A percentile compares a stretch with the other conserved stretches of the same genome.
Evolutionary conservation across 2,888 invertebrate genomes (phyloP).

Genomic region (Drosophila mulleri): DNA sequence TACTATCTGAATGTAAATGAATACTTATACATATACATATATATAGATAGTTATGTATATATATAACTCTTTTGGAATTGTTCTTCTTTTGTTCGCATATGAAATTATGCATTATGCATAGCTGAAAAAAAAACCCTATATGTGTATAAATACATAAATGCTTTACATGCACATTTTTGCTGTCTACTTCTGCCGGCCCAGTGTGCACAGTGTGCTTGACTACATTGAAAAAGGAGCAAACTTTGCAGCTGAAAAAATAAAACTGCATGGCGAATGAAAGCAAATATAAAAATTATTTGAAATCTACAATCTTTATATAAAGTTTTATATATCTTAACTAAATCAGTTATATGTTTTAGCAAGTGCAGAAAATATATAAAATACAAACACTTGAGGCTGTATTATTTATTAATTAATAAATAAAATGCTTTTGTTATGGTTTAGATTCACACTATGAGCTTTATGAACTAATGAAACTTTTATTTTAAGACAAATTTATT

Average conservation of each 20-base stretch:
- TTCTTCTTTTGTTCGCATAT: slow-evolving; percentile 64
- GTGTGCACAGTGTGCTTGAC: slow-evolving; percentile 54
- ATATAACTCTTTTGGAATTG: slow-evolving; percentile 40
- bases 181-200: slow-evolving; percentile 15
- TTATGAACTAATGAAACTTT: no score
- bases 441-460: no score
- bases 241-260: slow-evolving; percentile 32
- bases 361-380: no score
- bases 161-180: background rate
- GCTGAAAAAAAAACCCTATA: background rate
- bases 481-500: no score
- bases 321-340: background rate
- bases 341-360: background rate
- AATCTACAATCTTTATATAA: background rate
- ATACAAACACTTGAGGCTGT: no score
- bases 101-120: slow-evolving; percentile 34
- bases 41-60: background rate
- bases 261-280: slow-evolving; percentile 3
- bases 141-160: background rate
- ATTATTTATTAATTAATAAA: no score
- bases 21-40: background rate
- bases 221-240: slow-evolving; percentile 10
- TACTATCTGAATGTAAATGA: slow-evolving; percentile 19
- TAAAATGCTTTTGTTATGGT: no score
- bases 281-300: background rate